Percentiles rank a stretch among this genome's conserved stretches.
phyloP scores from a whole-genome alignment of 2,113 vertebrate species.

The Callithrix jacchus region DNA sequence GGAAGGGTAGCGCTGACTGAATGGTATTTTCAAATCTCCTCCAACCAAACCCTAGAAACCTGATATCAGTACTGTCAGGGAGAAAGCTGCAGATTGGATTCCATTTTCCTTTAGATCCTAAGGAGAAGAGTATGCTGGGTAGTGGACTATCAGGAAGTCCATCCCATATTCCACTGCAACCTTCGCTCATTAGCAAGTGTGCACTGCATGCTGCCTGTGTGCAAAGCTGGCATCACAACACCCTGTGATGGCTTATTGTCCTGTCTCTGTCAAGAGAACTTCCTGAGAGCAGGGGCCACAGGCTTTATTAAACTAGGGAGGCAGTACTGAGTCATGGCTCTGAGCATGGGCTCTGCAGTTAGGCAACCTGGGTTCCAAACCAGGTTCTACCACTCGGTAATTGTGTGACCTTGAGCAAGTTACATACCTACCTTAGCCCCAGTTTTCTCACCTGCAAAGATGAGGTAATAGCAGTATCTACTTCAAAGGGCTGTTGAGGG shows the following conservation, averaged over 20 bases:
- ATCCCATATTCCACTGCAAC: accelerated
- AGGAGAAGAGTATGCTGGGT: not conserved
- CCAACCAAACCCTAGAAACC: not conserved
- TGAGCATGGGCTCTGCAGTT: not conserved
- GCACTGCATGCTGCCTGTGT: not conserved
- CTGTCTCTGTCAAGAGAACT: not conserved
- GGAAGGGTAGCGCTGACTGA: not conserved
- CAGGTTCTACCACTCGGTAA: not conserved
- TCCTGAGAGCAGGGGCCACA: not conserved
- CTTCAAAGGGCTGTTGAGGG: not conserved
- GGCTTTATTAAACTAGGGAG: not conserved
- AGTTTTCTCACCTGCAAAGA: not conserved
- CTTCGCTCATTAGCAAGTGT: not conserved
- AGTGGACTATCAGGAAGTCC: not conserved
- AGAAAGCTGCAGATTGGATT: not conserved
- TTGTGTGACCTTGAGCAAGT: not conserved
- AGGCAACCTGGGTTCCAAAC: not conserved
- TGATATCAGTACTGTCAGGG: not conserved
- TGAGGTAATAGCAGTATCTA: not conserved
- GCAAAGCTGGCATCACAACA: not conserved
- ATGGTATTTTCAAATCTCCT: not conserved
- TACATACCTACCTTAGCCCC: not conserved
- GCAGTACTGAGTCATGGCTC: not conserved
- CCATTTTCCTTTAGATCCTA: not conserved
- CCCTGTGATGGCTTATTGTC: not conserved